Conservation (phyloP, 2,888 invertebrate genomes). For the Melikaiella ostensackeni region DNA sequence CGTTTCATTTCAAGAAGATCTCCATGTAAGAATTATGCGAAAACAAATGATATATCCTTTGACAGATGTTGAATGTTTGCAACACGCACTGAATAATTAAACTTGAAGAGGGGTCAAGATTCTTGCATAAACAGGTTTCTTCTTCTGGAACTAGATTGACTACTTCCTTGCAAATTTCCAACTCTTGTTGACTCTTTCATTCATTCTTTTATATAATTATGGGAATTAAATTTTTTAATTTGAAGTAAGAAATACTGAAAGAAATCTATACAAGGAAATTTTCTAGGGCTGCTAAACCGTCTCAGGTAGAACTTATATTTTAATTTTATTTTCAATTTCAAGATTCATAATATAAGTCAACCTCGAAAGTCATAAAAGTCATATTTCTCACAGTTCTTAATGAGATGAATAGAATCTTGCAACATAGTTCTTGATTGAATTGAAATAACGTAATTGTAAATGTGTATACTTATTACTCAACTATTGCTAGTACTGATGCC, state of each 20-base stretch:
- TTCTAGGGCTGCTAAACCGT: neutral
- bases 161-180: neutral
- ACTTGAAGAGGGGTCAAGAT: neutral
- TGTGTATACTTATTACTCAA: neutral
- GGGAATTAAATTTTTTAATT: neutral
- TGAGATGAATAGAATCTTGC: neutral
- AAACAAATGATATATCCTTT: slow-evolving; percentile 12
- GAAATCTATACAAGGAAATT: neutral
- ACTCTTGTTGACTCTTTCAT: neutral
- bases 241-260: too few species aligned
- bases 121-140: neutral
- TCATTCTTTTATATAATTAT: neutral
- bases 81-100: slow-evolving; percentile 22
- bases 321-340: too few species aligned
- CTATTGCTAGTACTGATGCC: neutral
- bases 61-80: slow-evolving; percentile 14
- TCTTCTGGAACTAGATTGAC: neutral
- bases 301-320: too few species aligned
- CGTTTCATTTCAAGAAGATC: slow-evolving; percentile 41
- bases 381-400: neutral
- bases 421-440: neutral
- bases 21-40: slow-evolving; percentile 13
- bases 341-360: neutral
- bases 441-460: neutral
- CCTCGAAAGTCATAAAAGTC: neutral